Evolutionary conservation across 2,888 invertebrate genomes (phyloP), one percentile per base, ranked within the genome.

Genomic region (Tipula confusa): DNA sequence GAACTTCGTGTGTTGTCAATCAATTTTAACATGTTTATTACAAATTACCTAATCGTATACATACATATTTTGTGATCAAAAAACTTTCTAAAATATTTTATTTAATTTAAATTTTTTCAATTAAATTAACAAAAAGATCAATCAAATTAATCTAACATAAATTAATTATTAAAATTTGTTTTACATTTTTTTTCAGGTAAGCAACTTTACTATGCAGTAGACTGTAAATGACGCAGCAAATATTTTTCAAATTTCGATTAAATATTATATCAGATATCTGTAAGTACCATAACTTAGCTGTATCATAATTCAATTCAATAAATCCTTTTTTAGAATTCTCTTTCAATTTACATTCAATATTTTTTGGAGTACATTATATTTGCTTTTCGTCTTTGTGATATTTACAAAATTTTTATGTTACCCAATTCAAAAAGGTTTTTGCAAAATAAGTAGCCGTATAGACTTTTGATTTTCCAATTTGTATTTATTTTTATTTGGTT

Each of bases 41-140:
- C 24, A 64, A 64, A 64, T 64, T 64, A 24, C 64, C 9, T 64
- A 64, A 24, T 64, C 18, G 7, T 24, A 64, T 24, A 64, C 24
- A 6, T 24, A 38, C 13, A n/a, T 38, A n/a, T n/a, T n/a, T n/a
- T n/a, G n/a, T n/a, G n/a, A n/a, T n/a, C n/a, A n/a, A n/a, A n/a
- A n/a, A 43, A 43, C 64, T 64, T 64, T 64, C 64, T 18, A 64
- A 64, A 9, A 64, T 64, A 24, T 7, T 24, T 15, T 7, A 43
- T 43, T 15, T 7, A 15, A 5, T 15, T 43, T 43, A 15, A 6
- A 9, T 18, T 64, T 64, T 64, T 64, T n/a, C 24, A 64, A 64
- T 64, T 64, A 64, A 64, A 64, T 64, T 64, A 64, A 64, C 18
- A 24, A 64, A 64, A 64, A 64, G 64, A 64, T 64, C 64, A 64